Evolutionary conservation across 2,888 invertebrate genomes (phyloP).

Genomic region (Cheilosia grossa): DNA sequence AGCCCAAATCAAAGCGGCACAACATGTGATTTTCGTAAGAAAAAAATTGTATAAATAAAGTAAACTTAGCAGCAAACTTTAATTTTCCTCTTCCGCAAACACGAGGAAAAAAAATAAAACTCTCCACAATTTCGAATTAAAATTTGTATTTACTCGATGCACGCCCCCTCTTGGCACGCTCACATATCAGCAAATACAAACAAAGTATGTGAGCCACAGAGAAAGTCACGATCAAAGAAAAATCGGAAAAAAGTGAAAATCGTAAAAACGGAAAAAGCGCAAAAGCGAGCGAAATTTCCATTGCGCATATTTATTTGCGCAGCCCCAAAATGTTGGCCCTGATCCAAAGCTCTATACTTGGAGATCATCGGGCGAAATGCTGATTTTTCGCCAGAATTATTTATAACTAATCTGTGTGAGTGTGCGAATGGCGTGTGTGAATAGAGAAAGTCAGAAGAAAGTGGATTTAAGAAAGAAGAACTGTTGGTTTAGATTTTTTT

Average conservation of each 20-base stretch:
- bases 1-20: constrained; percentile 19
- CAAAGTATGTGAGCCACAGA: constrained; percentile 33
- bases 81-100: constrained; percentile 68
- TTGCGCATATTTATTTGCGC: constrained; percentile 78
- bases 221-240: constrained; percentile 42
- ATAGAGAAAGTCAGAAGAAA: constrained; percentile 36
- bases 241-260: constrained; percentile 38
- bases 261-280: constrained; percentile 52
- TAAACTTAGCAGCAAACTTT: constrained; percentile 48
- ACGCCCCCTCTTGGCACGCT: neutral
- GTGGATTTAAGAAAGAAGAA: constrained; percentile 12
- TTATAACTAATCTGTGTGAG: constrained; percentile 79
- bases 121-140: constrained; percentile 41
- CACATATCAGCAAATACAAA: constrained; percentile 12
- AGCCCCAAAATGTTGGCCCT: constrained; percentile 86
- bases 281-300: constrained; percentile 64
- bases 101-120: constrained; percentile 12
- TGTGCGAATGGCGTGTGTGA: constrained; percentile 71
- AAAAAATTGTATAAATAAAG: constrained; percentile 19
- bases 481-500: constrained; percentile 28
- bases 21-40: constrained; percentile 38
- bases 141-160: constrained; percentile 52
- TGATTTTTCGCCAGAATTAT: constrained; percentile 83
- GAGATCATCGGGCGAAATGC: constrained; percentile 86
- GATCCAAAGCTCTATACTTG: constrained; percentile 94